These are phyloP conservation scores for Zaprionus obscuricornis DNA, from an alignment of 2,888 invertebrate species.

Conservation along the genomic window DNA sequence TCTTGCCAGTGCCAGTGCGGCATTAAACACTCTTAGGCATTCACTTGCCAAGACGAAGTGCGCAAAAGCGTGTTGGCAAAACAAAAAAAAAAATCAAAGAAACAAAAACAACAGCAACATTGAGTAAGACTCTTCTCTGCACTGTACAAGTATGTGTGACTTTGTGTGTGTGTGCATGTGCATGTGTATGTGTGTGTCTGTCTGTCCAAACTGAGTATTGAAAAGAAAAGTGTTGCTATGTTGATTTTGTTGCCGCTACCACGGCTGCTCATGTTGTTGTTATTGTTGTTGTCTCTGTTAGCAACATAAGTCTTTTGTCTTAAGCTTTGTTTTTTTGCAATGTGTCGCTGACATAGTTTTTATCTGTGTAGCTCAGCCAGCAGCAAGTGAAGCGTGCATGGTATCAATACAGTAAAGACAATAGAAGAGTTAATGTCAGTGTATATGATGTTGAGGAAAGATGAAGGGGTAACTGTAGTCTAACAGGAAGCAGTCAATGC, in stretches of 20 bases:
- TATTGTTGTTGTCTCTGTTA: too few relatives aligned
- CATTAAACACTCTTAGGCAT: constrained; percentile 42
- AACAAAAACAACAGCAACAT: constrained; percentile 12
- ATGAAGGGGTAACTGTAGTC: too few relatives aligned
- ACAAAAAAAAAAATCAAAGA: constrained; percentile 14
- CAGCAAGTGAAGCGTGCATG: constrained; percentile 40
- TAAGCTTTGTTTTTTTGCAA: constrained; percentile 47
- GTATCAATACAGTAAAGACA: background rate
- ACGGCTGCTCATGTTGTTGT: too few relatives aligned
- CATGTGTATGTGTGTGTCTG: constrained; percentile 14
- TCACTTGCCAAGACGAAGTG: constrained; percentile 49
- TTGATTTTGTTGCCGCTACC: constrained; percentile 28
- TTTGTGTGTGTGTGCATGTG: constrained; percentile 1
- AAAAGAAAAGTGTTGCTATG: constrained; percentile 60
- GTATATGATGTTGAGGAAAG: too few relatives aligned
- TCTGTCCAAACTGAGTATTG: constrained; percentile 35
- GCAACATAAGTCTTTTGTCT: constrained; percentile 32
- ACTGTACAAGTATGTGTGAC: background rate
- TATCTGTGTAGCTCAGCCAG: constrained; percentile 4
- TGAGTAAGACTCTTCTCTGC: constrained; percentile 50
- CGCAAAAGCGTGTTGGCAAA: constrained; percentile 48
- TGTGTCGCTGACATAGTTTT: constrained; percentile 62
- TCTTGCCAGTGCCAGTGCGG: constrained; percentile 18
- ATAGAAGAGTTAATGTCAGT: too few relatives aligned
- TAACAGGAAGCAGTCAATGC: constrained; percentile 31